Evolutionary conservation across 2,797 vertebrate genomes (phyloP), one percentile per base, ranked within the genome.

Genomic region (Strix occidentalis): DNA sequence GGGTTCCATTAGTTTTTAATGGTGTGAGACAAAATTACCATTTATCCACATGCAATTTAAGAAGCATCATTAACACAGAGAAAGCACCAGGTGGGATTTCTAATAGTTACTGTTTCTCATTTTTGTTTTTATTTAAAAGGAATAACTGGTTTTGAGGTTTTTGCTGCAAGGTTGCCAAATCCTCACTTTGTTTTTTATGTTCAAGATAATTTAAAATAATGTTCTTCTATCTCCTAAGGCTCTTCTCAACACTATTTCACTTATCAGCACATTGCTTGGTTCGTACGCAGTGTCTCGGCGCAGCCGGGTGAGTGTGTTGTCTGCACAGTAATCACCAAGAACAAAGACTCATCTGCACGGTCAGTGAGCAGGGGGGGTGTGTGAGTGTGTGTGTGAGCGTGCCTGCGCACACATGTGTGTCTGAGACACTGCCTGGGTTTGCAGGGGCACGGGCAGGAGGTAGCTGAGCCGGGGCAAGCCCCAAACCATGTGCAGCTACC

Each of bases 1-100:
- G 98, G 98, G 98, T 98, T 98, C 98, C 98, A 98, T 98, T 98
- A 98, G 98, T 98, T 98, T 98, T 98, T 98, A 98, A 98, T 98
- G 98, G 98, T 98, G 98, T 98, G 98, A 98, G 96, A 98, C 98
- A 98, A 98, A 98, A 98, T 98, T 98, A 98, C 98, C 98, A 98
- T 98, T 98, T 98, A 98, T 98, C 97, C 98, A 97, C 98, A 98
- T 92, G 97, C 98, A 98, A 98, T 98, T 98, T 98, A 98, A 98
- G 98, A 98, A 98, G 98, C 98, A 96, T 98, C 98, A 98, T 98
- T 98, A 98, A 98, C 98, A 92, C 95, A 97, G 97, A 97, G 97
- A 98, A 98, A 98, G 98, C 98, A 98, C 98, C 98, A 98, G 98
- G 98, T 98, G 98, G 98, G 98, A 98, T 98, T 98, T 98, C 98